Base-by-base conservation (phyloP, 2,113 vertebrate species). In the Hippocampus abdominalis region DNA sequence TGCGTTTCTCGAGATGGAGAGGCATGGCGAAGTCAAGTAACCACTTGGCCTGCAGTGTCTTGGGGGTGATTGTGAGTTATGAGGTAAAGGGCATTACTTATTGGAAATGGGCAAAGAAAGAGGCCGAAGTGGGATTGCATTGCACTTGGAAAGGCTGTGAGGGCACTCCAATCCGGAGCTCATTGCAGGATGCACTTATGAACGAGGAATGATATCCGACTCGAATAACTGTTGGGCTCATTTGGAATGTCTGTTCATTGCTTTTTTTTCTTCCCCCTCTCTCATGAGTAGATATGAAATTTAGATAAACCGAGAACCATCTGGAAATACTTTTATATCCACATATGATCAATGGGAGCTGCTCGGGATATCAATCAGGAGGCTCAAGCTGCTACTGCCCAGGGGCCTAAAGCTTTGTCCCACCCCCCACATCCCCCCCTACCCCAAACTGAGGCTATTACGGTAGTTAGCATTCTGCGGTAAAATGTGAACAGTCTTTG, bases 401-500 rank as follows among this genome's bases (percentile, higher is more conserved):
- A 71, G 63, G 66, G 68, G 46, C 79, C 63, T 9, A 12, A 61
- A 71, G 72, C 77, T 77, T 83, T 81, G 73, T 77, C 81, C 76
- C 70, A 69, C 70, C 20, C 69, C 69, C 20, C 53, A 27, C 32
- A 4, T 4, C 29, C 29, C 3, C 3, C 29, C 5, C 32, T 36
- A 6, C 32, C 32, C 32, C 76, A 68, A 66, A 79, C 79, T 65
- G 73, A 68, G 75, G 83, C 82, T 80, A 87, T 89, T 83, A 89
- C 85, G 86, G 76, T 82, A 80, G 89, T 88, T 90, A 91, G 88
- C 86, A 90, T 89, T 90, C 84, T 81, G 83, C 76, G 68, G 85
- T 90, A 89, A 89, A 90, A 91, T 88, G 85, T 89, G 90, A 91
- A 89, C 84, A 69, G 68, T 89, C 82, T 86, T 82, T 91, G 88